Conservation (phyloP, 2,113 vertebrate genomes). For the Sinocyclocheilus maitianheensis region DNA sequence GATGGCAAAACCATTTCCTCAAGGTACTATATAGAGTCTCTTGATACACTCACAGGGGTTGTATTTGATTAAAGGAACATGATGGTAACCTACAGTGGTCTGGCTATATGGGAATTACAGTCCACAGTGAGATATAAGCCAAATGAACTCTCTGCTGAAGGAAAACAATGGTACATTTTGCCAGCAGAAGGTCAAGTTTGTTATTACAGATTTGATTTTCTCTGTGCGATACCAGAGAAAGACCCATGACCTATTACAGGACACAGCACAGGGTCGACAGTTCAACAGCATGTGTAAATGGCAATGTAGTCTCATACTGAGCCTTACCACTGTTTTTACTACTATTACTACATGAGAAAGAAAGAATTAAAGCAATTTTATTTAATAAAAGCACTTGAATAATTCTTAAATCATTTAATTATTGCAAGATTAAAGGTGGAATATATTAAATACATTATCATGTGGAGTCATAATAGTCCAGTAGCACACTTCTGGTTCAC, state of each 20-base stretch:
- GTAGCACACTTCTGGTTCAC: background rate
- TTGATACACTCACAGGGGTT: constrained; percentile 6
- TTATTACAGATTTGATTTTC: constrained; percentile 38
- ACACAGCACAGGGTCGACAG: background rate
- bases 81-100: constrained; percentile 7
- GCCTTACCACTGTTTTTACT: background rate
- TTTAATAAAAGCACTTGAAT: background rate
- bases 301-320: background rate
- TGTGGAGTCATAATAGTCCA: background rate
- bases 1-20: constrained; percentile 5
- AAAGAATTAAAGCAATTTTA: background rate
- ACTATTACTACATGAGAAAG: background rate
- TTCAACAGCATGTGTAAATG: background rate
- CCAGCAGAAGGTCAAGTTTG: constrained; percentile 33
- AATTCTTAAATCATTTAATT: background rate
- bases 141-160: constrained; percentile 16
- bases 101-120: constrained; percentile 36
- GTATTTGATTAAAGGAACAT: constrained; percentile 31
- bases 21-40: background rate
- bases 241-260: constrained; percentile 12
- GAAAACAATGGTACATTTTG: constrained; percentile 21
- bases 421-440: background rate
- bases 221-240: constrained; percentile 8
- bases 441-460: background rate
- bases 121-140: constrained; percentile 18